Percentiles rank a stretch among this genome's conserved stretches.
Conservation (phyloP, 2,797 vertebrate species). For the Alectoris magna region DNA sequence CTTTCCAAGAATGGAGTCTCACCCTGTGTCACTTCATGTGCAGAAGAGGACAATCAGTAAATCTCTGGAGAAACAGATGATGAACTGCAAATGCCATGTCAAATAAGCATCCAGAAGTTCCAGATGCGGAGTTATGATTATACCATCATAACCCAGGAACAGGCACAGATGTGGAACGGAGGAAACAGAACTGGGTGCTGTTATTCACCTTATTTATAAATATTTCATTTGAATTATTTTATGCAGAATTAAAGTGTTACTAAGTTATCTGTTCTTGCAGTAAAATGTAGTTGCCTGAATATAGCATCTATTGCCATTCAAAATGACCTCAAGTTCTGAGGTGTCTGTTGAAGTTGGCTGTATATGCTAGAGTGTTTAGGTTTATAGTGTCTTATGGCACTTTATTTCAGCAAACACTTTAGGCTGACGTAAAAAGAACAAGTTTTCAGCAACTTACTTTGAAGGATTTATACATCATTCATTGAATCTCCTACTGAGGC, state of each 20-base stretch:
- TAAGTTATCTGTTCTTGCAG: not conserved
- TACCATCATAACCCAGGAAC: not conserved
- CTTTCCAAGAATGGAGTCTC: not conserved
- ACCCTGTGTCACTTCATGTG: not conserved
- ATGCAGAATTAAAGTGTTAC: not conserved
- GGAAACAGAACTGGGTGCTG: not conserved
- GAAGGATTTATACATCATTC: not conserved
- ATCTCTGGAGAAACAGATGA: not conserved
- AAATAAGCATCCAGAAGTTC: no score
- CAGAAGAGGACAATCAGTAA: not conserved
- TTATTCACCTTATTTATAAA: not conserved
- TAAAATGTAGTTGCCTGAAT: not conserved
- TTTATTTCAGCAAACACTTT: not conserved
- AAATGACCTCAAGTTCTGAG: not conserved
- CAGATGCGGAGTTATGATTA: no score
- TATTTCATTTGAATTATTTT: not conserved
- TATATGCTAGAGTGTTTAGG: fast-evolving
- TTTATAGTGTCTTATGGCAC: not conserved
- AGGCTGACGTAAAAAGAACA: not conserved
- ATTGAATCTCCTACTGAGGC: not conserved
- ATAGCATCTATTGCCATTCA: fast-evolving
- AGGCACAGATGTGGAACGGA: not conserved
- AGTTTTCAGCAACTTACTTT: not conserved
- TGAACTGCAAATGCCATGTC: constrained; percentile 13
- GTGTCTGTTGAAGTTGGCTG: fast-evolving